Evolutionary conservation across 2,797 vertebrate genomes (phyloP).

Genomic region (Tragopan temminckii): DNA sequence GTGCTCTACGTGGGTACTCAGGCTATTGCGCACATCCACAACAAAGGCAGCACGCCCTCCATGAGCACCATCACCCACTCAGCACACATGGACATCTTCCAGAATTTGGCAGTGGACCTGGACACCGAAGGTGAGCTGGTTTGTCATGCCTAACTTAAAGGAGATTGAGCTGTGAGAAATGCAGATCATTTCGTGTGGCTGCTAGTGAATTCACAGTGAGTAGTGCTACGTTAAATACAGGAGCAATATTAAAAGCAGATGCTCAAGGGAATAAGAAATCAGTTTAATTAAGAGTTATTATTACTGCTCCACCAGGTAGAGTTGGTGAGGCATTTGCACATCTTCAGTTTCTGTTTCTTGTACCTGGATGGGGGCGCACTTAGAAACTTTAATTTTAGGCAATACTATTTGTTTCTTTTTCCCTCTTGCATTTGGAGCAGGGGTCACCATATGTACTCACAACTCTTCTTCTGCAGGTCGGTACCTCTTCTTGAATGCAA

Average conservation of each 20-base stretch:
- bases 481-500: conserved; percentile 98
- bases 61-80: conserved; percentile 99
- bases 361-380: neutral
- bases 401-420: neutral
- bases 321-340: accelerated
- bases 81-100: conserved; percentile 99
- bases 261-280: neutral
- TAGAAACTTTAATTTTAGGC: accelerated
- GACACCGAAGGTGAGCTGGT: conserved; percentile 94
- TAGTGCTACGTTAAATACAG: accelerated
- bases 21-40: conserved; percentile 98
- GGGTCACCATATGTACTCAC: accelerated
- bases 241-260: neutral
- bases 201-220: neutral
- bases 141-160: accelerated
- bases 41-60: conserved; percentile 98
- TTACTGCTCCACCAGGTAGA: neutral
- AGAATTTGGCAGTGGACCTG: conserved; percentile 97
- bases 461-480: conserved; percentile 85
- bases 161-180: neutral
- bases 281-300: neutral
- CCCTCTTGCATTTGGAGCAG: neutral
- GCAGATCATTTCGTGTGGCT: neutral
- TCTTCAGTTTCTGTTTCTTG: neutral
- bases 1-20: conserved; percentile 99